These are phyloP conservation scores for Salminus brasiliensis DNA, from an alignment of 2,113 vertebrate species.

Conservation along the genomic window DNA sequence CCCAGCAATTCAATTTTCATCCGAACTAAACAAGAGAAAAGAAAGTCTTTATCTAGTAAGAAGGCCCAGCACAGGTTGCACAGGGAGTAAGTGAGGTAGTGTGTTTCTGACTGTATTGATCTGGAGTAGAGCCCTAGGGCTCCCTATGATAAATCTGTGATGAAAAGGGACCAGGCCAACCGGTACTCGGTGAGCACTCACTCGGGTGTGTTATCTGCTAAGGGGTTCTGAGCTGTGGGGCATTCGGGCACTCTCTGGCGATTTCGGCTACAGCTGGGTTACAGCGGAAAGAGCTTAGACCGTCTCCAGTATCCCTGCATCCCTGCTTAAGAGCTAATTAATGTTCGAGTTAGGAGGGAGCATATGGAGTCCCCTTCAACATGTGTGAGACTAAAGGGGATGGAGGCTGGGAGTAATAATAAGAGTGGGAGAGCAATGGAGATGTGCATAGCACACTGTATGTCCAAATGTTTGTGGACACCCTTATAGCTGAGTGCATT, in stretches of 20 bases:
- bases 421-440: conserved; percentile 12
- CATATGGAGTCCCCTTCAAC: conserved; percentile 17
- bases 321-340: conserved; percentile 35
- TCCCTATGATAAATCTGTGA: neutral
- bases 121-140: neutral
- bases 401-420: neutral
- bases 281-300: neutral
- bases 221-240: conserved; percentile 27
- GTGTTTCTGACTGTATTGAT: neutral
- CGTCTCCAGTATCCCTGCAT: conserved; percentile 13
- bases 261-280: neutral
- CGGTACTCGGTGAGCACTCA: neutral
- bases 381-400: neutral
- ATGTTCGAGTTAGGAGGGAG: conserved; percentile 20
- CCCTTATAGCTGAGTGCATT: too few species aligned
- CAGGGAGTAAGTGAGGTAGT: neutral
- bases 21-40: neutral
- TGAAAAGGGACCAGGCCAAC: neutral
- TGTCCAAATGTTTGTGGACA: too few species aligned
- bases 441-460: neutral
- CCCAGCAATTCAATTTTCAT: neutral
- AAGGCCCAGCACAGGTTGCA: neutral
- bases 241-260: conserved; percentile 18
- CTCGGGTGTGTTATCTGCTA: conserved; percentile 45
- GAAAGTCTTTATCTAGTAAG: neutral